Evolutionary conservation across 2,888 invertebrate species (phyloP), one percentile per base, ranked within the genome.

Genomic region (Calephelis perditalis): DNA sequence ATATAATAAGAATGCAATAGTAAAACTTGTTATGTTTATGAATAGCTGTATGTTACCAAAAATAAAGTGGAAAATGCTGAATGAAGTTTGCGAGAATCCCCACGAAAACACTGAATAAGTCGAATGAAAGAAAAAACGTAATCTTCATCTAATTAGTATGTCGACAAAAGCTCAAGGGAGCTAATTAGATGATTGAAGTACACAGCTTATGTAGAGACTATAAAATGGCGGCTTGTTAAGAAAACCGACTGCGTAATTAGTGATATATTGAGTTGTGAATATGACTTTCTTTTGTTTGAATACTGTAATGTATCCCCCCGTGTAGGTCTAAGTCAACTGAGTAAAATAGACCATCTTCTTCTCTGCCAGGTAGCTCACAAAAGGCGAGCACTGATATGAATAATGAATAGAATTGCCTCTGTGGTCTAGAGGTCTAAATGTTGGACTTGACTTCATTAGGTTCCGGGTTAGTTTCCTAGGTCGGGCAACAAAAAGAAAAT

Each of bases 131-230:
- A 49, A 49, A 49, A 49, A 49, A 15, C 26, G 26, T 49, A 49
- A 49, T 49, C 49, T 49, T 49, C 49, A 49, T 49, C 62, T 64
- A 66, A 66, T 66, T 66, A 66, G 62, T 58, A 55, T 49, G 55
- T 44, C 45, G 54, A 61, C 46, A 61, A 61, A 63, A 62, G 36
- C 64, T 62, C 59, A 43, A 43, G 64, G 64, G 64, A 62, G 59
- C 56, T 62, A 64, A 62, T 66, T 66, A 66, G 59, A 61, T 60
- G 62, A 62, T 64, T 66, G 59, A 59, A 49, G 57, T 57, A 52
- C 64, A 49, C 52, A 60, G 59, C 47, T 57, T 60, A 56, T n/a
- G 49, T 12, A 11, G 56, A 4, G 52, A 58, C 55, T 52, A 45
- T 61, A 55, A 56, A 63, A 60, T 40, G 37, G 56, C 45, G 35